A percentile compares a stretch with the other conserved stretches of the same genome.
Evolutionary conservation across 2,888 invertebrate species (phyloP).

Genomic region (Periphyllus acericola): DNA sequence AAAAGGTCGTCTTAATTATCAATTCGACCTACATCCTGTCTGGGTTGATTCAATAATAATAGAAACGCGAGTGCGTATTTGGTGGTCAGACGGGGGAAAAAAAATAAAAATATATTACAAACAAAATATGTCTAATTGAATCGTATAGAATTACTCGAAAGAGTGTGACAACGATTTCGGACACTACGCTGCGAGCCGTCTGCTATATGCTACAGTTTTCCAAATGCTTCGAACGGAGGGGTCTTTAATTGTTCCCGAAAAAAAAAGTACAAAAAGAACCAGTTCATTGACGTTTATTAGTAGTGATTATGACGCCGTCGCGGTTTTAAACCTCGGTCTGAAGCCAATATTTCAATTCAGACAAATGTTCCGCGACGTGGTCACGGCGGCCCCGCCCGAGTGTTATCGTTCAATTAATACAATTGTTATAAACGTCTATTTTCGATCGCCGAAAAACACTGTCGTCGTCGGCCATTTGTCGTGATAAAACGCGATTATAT

Average conservation of each 20-base stretch:
- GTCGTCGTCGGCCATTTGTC: neutral
- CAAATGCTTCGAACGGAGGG: neutral
- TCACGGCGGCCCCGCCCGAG: neutral
- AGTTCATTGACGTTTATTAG: slow-evolving; percentile 40
- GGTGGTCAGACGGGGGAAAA: neutral
- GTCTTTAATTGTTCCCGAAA: neutral
- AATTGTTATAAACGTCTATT: neutral
- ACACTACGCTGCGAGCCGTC: neutral
- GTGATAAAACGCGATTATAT: too few relatives aligned
- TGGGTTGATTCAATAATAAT: slow-evolving; percentile 36
- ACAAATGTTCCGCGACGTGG: neutral
- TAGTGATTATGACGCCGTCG: slow-evolving; percentile 5
- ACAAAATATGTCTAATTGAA: slow-evolving; percentile 28
- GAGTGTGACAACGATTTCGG: slow-evolving; percentile 23
- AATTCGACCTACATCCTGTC: slow-evolving; percentile 48
- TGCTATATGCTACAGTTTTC: neutral
- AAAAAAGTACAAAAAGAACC: neutral
- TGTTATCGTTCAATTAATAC: neutral
- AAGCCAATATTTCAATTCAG: slow-evolving; percentile 4
- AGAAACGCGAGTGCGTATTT: neutral
- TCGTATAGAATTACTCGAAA: slow-evolving; percentile 30
- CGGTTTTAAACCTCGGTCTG: neutral
- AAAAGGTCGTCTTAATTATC: slow-evolving; percentile 39
- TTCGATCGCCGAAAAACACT: neutral
- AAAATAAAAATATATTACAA: neutral